A percentile compares a stretch with the other conserved stretches of the same genome.
phyloP scores from a whole-genome alignment of 2,797 vertebrate genomes.

The Pitangus sulphuratus region DNA sequence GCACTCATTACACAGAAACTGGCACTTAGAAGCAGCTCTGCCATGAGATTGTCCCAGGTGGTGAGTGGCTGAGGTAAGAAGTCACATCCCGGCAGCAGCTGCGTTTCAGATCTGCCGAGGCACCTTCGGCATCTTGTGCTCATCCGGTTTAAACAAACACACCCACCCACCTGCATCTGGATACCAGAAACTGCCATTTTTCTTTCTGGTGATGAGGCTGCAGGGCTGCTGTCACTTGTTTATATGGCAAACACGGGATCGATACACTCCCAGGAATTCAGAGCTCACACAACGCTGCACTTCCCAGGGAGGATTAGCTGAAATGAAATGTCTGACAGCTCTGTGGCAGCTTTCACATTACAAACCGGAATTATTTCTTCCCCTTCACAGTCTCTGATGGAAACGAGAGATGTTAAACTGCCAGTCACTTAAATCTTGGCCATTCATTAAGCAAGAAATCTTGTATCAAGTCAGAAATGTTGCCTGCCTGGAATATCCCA shows the following conservation, averaged over 20 bases:
- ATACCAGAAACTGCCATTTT: background rate
- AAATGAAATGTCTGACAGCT: conserved; percentile 42
- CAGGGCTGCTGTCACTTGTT: conserved; percentile 1
- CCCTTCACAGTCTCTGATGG: conserved; percentile 24
- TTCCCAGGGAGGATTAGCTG: conserved; percentile 22
- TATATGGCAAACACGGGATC: background rate
- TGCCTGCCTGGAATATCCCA: background rate
- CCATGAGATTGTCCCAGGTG: background rate
- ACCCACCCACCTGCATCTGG: background rate
- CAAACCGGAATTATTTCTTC: conserved; percentile 29
- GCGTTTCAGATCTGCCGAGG: background rate
- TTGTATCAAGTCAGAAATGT: conserved; percentile 4
- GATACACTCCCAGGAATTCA: conserved; percentile 1
- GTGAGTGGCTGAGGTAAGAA: background rate
- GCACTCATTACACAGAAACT: background rate
- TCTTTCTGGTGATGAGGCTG: background rate
- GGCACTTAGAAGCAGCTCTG: background rate
- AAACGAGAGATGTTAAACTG: conserved; percentile 34
- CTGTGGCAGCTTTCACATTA: conserved; percentile 37
- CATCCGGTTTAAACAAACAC: background rate
- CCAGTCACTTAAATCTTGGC: conserved; percentile 10
- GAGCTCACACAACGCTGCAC: background rate
- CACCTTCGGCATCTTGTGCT: background rate
- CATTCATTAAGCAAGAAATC: conserved; percentile 40
- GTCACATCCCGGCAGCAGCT: background rate